Conservation (phyloP, 2,797 vertebrate genomes). For the Margarornis squamiger region DNA sequence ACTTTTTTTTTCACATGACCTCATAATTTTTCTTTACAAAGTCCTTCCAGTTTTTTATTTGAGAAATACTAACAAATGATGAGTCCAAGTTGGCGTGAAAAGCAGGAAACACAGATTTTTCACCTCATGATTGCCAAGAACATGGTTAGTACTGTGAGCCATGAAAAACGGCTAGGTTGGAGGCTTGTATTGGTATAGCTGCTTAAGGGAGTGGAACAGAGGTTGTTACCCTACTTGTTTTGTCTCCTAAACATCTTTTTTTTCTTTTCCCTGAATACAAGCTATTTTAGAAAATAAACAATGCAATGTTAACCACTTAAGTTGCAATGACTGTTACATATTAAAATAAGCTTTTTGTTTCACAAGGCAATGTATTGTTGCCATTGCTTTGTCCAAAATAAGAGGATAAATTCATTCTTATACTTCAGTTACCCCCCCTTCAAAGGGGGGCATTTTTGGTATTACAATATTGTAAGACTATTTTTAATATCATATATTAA, state of each 20-base stretch:
- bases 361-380: background rate
- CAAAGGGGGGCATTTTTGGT: background rate
- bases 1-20: background rate
- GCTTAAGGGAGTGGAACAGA: background rate
- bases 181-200: background rate
- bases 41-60: conserved; percentile 4
- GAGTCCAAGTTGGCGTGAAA: conserved; percentile 13
- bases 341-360: background rate
- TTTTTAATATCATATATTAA: background rate
- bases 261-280: background rate
- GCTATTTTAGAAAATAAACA: background rate
- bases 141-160: background rate
- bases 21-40: conserved; percentile 11
- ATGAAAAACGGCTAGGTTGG: background rate
- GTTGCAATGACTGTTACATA: background rate
- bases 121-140: conserved; percentile 15
- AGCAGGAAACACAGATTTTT: conserved; percentile 3
- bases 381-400: background rate
- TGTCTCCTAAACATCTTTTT: background rate
- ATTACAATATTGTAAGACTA: background rate
- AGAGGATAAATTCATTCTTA: background rate
- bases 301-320: accelerated
- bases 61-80: conserved; percentile 11
- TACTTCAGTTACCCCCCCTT: background rate
- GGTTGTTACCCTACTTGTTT: background rate